Conservation (phyloP, 2,888 invertebrate species). For the Nymphalis urticae region DNA sequence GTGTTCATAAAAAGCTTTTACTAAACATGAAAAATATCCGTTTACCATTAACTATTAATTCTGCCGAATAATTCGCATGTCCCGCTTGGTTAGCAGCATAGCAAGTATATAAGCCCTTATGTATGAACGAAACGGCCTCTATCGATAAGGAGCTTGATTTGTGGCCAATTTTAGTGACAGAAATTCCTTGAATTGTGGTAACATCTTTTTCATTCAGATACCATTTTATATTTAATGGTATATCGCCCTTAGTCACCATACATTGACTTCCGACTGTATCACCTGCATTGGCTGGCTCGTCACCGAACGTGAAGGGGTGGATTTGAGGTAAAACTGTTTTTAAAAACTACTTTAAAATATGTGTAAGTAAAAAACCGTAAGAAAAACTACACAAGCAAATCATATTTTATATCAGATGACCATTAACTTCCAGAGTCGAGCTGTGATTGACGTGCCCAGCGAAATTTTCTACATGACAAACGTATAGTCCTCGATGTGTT, state of each 20-base stretch:
- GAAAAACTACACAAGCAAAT: slow-evolving; percentile 27
- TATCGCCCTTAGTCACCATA: slow-evolving; percentile 89
- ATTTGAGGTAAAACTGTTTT: slow-evolving; percentile 87
- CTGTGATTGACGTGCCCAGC: slow-evolving; percentile 86
- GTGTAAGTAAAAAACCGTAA: slow-evolving; percentile 39
- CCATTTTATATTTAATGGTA: slow-evolving; percentile 89
- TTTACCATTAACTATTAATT: slow-evolving; percentile 87
- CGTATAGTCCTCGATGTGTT: slow-evolving; percentile 87
- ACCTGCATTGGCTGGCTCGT: slow-evolving; percentile 88
- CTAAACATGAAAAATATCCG: slow-evolving; percentile 20
- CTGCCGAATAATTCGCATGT: slow-evolving; percentile 83
- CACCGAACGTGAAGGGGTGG: slow-evolving; percentile 88
- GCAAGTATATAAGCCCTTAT: slow-evolving; percentile 89
- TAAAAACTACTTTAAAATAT: slow-evolving; percentile 42
- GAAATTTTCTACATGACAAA: slow-evolving; percentile 86
- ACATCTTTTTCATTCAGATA: slow-evolving; percentile 84
- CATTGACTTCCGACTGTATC: slow-evolving; percentile 89
- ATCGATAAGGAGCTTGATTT: slow-evolving; percentile 87
- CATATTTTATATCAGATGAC: slow-evolving; percentile 61
- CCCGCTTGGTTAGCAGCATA: slow-evolving; percentile 86
- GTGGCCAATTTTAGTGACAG: slow-evolving; percentile 82
- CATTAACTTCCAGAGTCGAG: slow-evolving; percentile 87
- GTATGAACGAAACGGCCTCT: slow-evolving; percentile 86
- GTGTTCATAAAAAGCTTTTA: slow-evolving; percentile 31
- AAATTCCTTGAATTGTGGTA: slow-evolving; percentile 77